Evolutionary conservation across 1,140 invertebrate species (phyloP).

Genomic region (Cryptotermes secundus): DNA sequence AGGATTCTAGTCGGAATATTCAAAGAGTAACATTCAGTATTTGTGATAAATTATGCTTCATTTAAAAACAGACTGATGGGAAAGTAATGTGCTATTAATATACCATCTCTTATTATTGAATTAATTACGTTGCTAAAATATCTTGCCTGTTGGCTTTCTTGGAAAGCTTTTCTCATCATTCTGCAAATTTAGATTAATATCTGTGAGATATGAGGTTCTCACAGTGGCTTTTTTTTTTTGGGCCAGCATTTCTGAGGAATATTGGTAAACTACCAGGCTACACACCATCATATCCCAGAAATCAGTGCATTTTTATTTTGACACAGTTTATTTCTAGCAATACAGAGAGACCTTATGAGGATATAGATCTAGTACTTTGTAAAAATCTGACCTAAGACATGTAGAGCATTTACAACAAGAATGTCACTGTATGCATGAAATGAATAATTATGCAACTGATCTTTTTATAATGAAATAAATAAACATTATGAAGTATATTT

Average conservation of each 20-base stretch:
- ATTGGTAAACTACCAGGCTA: no score
- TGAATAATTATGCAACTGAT: constrained; percentile 2
- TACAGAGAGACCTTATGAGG: not conserved
- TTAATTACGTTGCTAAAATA: not conserved
- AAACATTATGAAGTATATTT: constrained; percentile 25
- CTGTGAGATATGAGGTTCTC: no score
- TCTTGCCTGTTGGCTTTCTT: constrained; percentile 15
- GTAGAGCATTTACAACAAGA: not conserved
- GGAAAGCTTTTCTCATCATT: not conserved
- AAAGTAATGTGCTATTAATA: no score
- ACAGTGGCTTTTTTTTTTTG: no score
- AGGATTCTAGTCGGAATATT: not conserved
- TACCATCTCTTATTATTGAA: no score
- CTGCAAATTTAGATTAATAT: not conserved
- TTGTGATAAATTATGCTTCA: not conserved
- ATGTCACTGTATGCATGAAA: constrained; percentile 21
- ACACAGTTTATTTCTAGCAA: not conserved
- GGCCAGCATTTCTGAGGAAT: no score
- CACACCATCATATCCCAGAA: no score
- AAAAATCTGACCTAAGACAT: not conserved
- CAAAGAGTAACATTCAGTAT: not conserved
- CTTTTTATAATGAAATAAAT: constrained; percentile 26
- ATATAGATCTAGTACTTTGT: not conserved
- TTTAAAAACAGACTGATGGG: not conserved
- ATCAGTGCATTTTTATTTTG: no score